These are phyloP conservation scores for Gallirallus australis DNA, from an alignment of 2,797 vertebrate species.

Conservation along the genomic window DNA sequence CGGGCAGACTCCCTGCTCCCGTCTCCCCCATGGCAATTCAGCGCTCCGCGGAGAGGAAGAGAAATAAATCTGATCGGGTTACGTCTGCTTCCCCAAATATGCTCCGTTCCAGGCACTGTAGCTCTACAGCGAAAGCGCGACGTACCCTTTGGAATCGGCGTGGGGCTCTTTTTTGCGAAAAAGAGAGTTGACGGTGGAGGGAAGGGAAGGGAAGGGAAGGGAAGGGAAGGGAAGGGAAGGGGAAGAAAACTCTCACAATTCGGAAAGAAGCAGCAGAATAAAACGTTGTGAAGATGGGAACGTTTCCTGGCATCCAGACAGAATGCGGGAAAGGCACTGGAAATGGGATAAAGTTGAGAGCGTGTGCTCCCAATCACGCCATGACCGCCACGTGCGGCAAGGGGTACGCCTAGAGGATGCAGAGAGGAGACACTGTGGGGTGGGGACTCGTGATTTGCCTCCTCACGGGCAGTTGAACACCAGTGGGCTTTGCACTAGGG, in stretches of 20 bases:
- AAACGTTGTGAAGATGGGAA: not conserved
- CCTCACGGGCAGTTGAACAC: not conserved
- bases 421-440: not conserved
- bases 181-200: too few species aligned
- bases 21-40: not conserved
- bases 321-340: not conserved
- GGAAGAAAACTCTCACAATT: fast-evolving
- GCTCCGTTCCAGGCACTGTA: not conserved
- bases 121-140: not conserved
- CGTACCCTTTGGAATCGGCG: fast-evolving
- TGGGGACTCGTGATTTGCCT: not conserved
- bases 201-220: too few species aligned
- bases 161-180: too few species aligned
- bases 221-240: too few species aligned
- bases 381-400: not conserved
- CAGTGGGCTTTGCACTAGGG: not conserved
- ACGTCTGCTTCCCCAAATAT: not conserved
- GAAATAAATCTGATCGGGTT: not conserved
- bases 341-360: not conserved
- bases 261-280: not conserved
- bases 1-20: not conserved
- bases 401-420: not conserved
- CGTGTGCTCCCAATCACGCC: fast-evolving
- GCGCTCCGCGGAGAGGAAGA: not conserved
- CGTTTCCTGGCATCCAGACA: not conserved